Evolutionary conservation across 2,888 invertebrate genomes (phyloP), one percentile per base, ranked within the genome.

Genomic region (Cetonia aurata): DNA sequence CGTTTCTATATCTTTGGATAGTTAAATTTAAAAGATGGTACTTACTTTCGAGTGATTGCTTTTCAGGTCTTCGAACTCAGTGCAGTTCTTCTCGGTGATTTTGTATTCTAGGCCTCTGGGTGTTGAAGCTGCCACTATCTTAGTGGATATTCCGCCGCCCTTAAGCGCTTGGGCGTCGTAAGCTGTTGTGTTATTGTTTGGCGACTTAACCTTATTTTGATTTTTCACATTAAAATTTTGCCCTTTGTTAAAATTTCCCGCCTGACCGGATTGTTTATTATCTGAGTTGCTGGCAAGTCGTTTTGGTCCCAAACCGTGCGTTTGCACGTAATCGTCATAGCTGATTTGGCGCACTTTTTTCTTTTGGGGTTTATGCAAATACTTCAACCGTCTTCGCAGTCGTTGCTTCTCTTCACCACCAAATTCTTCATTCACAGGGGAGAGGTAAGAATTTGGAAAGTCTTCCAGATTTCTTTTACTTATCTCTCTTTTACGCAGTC

Each of bases 161-260:
- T 50, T 62, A 33, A 33, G 25, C 6, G 50, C 48, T 41, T 57
- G 57, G 15, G 50, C 6, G 12, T 25, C 12, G 12, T 17, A 37
- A 3, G 15, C 33, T 1, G 12, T 15, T 15, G 19, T 33, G 9
- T 8, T 50, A 37, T 15, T 48, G 3, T 42, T 53, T 17, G 15
- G 46, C 8, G 10, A 53, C 13, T 56, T 67, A 17, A 44, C 46
- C 8, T 25, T 44, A 13, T 56, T 25, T 13, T 6, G 19, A 12
- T 69, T 33, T 3, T 69, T 60, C 46, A 62, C 62, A 37, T 69
- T 69, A 48, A 41, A 60, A 62, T 68, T 71, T 68, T 68, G 71
- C 15, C 41, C 53, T 8, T 65, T 52, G 44, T 55, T 53, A 65
- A 71, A 71, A 71, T 68, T 71, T 62, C 31, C 41, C 55, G 9